A percentile compares a stretch with the other conserved stretches of the same genome.
phyloP scores from a whole-genome alignment of 2,797 vertebrate genomes.

The Antennarius maculatus region DNA sequence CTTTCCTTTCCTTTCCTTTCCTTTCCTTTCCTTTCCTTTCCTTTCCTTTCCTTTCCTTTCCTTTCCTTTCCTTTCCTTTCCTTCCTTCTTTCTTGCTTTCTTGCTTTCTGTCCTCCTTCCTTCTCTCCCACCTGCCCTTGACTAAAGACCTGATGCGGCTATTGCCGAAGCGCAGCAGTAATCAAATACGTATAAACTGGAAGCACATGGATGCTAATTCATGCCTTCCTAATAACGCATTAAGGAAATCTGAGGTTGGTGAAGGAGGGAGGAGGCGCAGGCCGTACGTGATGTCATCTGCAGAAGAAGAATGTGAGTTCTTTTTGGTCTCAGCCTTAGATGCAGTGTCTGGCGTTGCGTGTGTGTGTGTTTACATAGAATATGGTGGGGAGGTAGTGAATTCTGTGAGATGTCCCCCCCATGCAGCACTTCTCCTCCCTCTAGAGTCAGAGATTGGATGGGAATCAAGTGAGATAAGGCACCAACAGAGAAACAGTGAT shows the following conservation, averaged over 20 bases:
- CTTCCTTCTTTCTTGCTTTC: slow-evolving; percentile 11
- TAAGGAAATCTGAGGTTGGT: slow-evolving; percentile 63
- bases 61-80: neutral
- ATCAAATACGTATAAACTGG: slow-evolving; percentile 75
- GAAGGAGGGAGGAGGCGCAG: slow-evolving; percentile 52
- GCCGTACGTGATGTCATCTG: slow-evolving; percentile 64
- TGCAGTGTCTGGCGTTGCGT: slow-evolving; percentile 19
- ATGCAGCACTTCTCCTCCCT: slow-evolving; percentile 33
- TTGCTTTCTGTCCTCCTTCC: neutral
- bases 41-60: neutral
- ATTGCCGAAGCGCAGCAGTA: slow-evolving; percentile 57
- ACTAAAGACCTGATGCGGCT: slow-evolving; percentile 37
- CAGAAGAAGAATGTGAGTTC: slow-evolving; percentile 42
- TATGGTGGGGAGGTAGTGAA: slow-evolving; percentile 39
- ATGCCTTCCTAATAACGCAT: slow-evolving; percentile 72
- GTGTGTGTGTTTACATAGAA: slow-evolving; percentile 29
- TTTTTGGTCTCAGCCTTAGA: slow-evolving; percentile 40
- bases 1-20: too few relatives aligned
- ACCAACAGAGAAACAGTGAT: slow-evolving; percentile 68
- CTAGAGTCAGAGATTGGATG: slow-evolving; percentile 73
- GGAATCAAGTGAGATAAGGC: slow-evolving; percentile 79
- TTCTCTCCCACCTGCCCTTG: slow-evolving; percentile 2
- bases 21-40: too few relatives aligned
- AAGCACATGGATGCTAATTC: slow-evolving; percentile 79
- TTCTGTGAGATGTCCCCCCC: slow-evolving; percentile 60